These are phyloP conservation scores for Echinops telfairi DNA, from an alignment of 2,113 vertebrate species.

Conservation along the genomic window DNA sequence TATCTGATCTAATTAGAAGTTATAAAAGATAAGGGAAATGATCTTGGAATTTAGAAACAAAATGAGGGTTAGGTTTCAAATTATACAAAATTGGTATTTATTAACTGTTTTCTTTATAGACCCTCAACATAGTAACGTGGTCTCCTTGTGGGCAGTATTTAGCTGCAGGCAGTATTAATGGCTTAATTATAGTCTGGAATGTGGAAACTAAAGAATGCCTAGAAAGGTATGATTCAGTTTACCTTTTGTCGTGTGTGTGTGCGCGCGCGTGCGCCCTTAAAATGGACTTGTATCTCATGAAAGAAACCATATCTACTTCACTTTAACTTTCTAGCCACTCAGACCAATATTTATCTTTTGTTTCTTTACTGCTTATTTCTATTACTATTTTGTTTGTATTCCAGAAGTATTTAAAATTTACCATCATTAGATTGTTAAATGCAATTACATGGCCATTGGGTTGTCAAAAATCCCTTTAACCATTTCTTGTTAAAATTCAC, in stretches of 20 bases:
- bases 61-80: conserved; percentile 48
- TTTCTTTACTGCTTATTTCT: conserved; percentile 44
- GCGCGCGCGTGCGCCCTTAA: no score
- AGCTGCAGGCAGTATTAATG: conserved; percentile 92
- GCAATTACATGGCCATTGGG: background rate
- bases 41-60: conserved; percentile 49
- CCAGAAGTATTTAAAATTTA: conserved; percentile 46
- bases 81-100: conserved; percentile 56
- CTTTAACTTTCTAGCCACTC: no score
- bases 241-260: background rate
- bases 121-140: conserved; percentile 94
- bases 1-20: conserved; percentile 58
- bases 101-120: conserved; percentile 84
- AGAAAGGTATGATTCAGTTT: conserved; percentile 90
- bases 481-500: conserved; percentile 50
- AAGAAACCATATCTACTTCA: no score
- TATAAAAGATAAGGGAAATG: background rate
- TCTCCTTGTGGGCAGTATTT: conserved; percentile 94
- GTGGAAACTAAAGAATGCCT: conserved; percentile 90
- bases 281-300: no score
- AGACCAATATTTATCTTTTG: background rate
- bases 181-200: conserved; percentile 92
- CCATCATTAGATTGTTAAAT: conserved; percentile 39
- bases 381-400: conserved; percentile 21
- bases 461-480: conserved; percentile 35